These are phyloP conservation scores for Carassius gibelio DNA, from an alignment of 2,113 vertebrate species.

Conservation along the genomic window DNA sequence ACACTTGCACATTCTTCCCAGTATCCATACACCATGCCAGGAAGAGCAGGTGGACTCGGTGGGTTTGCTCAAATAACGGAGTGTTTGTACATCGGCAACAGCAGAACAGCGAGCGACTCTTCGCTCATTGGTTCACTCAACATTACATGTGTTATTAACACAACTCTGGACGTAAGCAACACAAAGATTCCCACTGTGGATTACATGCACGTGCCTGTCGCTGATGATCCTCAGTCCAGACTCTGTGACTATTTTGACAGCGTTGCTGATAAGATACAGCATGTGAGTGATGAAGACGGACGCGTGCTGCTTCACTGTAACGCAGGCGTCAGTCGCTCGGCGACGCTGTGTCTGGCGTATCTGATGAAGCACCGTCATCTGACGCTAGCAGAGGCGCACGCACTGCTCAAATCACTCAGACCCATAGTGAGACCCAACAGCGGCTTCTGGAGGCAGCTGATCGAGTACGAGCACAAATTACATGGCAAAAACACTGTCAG, in stretches of 20 bases:
- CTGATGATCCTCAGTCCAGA: conserved; percentile 65
- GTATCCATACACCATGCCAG: neutral
- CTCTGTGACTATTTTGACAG: conserved; percentile 70
- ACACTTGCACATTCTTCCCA: too few relatives aligned
- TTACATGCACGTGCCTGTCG: conserved; percentile 68
- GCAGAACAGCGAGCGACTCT: conserved; percentile 61
- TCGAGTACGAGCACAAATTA: conserved; percentile 70
- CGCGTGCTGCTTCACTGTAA: conserved; percentile 75
- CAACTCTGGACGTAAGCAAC: conserved; percentile 49
- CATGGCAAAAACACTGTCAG: conserved; percentile 67
- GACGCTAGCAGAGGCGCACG: conserved; percentile 70
- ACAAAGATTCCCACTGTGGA: conserved; percentile 53
- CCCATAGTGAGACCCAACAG: conserved; percentile 67
- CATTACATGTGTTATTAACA: conserved; percentile 74
- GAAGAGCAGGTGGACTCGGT: conserved; percentile 49
- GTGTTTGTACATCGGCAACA: conserved; percentile 72
- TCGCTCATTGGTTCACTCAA: conserved; percentile 52
- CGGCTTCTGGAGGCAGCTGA: conserved; percentile 79
- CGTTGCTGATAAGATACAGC: conserved; percentile 69
- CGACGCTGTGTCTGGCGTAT: conserved; percentile 74
- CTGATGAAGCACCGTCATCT: conserved; percentile 70
- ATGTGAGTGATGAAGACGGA: conserved; percentile 18
- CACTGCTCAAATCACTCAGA: conserved; percentile 62
- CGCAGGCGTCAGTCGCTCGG: conserved; percentile 77
- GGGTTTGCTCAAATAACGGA: conserved; percentile 73